Conservation (phyloP, 2,888 invertebrate species). For the Melanchra persicariae region DNA sequence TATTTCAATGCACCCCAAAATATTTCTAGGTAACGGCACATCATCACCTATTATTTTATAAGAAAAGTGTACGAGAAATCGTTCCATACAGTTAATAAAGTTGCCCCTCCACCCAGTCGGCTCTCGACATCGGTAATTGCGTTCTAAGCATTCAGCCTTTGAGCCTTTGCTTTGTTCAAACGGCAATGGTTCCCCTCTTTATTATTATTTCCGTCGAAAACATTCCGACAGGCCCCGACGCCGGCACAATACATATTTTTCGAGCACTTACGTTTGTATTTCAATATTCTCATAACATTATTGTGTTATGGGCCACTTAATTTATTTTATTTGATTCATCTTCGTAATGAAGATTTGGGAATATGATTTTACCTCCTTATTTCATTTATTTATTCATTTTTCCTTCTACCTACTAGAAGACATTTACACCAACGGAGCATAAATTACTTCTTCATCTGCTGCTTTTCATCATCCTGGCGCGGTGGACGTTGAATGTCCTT, state of each 20-base stretch:
- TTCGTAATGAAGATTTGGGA: constrained; percentile 17
- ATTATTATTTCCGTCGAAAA: constrained; percentile 82
- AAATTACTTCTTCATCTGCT: background rate
- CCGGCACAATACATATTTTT: constrained; percentile 74
- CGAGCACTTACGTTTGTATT: constrained; percentile 68
- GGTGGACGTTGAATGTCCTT: too few species aligned
- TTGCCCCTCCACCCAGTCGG: constrained; percentile 59
- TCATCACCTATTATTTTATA: constrained; percentile 6
- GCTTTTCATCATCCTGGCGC: background rate
- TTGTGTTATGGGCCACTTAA: constrained; percentile 40
- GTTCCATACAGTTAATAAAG: constrained; percentile 67
- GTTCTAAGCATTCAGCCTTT: constrained; percentile 78
- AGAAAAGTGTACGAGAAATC: constrained; percentile 19
- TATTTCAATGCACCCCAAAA: too few species aligned
- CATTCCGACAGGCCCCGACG: constrained; percentile 69
- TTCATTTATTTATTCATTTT: constrained; percentile 6
- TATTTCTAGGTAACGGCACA: background rate
- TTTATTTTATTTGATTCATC: constrained; percentile 36
- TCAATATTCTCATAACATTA: constrained; percentile 70
- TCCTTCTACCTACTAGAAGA: background rate
- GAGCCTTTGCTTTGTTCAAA: constrained; percentile 81
- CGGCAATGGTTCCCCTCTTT: constrained; percentile 73
- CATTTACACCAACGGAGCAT: too few species aligned
- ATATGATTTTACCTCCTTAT: background rate
- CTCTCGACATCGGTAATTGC: constrained; percentile 79